Evolutionary conservation across 2,797 vertebrate species (phyloP).

Genomic region (Chanos chanos): DNA sequence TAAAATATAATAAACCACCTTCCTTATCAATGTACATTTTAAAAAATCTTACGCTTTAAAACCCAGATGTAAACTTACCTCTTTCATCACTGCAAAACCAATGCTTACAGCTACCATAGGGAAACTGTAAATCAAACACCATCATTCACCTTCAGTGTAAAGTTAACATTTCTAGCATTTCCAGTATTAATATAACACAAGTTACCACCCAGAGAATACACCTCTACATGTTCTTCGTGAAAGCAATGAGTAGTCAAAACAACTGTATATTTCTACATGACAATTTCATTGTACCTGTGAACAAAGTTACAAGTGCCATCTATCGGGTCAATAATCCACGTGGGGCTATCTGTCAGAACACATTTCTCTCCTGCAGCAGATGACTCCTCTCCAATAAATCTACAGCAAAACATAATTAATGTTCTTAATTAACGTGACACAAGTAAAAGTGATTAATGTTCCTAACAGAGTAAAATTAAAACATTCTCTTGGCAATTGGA

Average conservation of each 20-base stretch:
- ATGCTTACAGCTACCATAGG: slow-evolving; percentile 86
- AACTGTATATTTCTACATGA: neutral
- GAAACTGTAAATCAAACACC: slow-evolving; percentile 66
- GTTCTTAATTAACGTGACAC: slow-evolving; percentile 1
- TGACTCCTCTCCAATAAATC: slow-evolving; percentile 87
- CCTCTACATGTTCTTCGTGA: too few relatives aligned
- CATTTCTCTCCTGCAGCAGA: slow-evolving; percentile 79
- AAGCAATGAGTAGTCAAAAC: neutral
- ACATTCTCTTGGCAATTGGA: too few relatives aligned
- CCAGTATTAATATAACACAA: too few relatives aligned
- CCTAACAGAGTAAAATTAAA: too few relatives aligned
- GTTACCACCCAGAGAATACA: too few relatives aligned
- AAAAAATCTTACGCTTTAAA: slow-evolving; percentile 17
- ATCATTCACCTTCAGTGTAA: too few relatives aligned
- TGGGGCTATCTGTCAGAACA: slow-evolving; percentile 73
- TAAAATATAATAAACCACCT: too few relatives aligned
- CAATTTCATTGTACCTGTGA: slow-evolving; percentile 68
- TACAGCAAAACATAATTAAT: slow-evolving; percentile 53
- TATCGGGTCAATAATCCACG: slow-evolving; percentile 86
- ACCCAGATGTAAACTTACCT: slow-evolving; percentile 61
- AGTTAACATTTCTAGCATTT: too few relatives aligned
- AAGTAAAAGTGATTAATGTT: too few relatives aligned
- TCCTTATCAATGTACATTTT: too few relatives aligned
- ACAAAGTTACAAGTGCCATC: slow-evolving; percentile 88
- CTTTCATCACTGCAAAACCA: slow-evolving; percentile 82